A percentile compares a stretch with the other conserved stretches of the same genome.
phyloP scores from a whole-genome alignment of 2,113 vertebrate species.

The Amblyopsis rosae region DNA sequence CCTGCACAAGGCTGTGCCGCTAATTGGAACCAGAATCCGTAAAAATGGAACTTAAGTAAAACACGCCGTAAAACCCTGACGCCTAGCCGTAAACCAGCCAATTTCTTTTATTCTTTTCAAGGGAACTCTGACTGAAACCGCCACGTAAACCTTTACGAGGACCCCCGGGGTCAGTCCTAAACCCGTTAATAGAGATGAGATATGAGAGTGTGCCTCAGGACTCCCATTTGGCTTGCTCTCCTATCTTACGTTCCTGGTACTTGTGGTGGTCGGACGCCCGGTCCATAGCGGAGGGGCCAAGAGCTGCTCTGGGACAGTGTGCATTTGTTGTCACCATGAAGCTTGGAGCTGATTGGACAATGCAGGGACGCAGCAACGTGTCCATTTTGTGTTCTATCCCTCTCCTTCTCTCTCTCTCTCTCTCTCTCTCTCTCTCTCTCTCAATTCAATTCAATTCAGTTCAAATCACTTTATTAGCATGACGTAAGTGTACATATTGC shows the following conservation, averaged over 20 bases:
- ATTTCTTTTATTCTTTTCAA: conserved; percentile 84
- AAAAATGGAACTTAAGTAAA: conserved; percentile 85
- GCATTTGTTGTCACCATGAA: too few relatives aligned
- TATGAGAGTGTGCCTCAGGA: conserved; percentile 76
- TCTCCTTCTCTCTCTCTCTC: too few relatives aligned
- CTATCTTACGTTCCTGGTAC: conserved; percentile 13
- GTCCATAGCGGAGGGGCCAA: too few relatives aligned
- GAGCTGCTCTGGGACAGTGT: too few relatives aligned
- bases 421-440: too few relatives aligned
- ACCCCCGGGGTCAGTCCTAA: conserved; percentile 84
- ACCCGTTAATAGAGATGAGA: conserved; percentile 86
- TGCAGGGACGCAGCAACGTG: too few relatives aligned
- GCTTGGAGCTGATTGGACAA: too few relatives aligned
- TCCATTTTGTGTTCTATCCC: too few relatives aligned
- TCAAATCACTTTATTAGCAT: too few relatives aligned
- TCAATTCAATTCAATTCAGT: too few relatives aligned
- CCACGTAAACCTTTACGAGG: conserved; percentile 82
- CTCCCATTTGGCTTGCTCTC: conserved; percentile 79
- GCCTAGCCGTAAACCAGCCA: conserved; percentile 82
- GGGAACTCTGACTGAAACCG: conserved; percentile 79
- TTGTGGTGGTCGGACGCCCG: neutral
- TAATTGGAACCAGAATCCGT: conserved; percentile 86
- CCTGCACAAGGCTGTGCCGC: conserved; percentile 63
- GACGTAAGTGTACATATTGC: too few relatives aligned
- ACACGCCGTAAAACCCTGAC: conserved; percentile 86